phyloP scores from a whole-genome alignment of 2,113 vertebrate genomes.

The Atrichornis clamosus region DNA sequence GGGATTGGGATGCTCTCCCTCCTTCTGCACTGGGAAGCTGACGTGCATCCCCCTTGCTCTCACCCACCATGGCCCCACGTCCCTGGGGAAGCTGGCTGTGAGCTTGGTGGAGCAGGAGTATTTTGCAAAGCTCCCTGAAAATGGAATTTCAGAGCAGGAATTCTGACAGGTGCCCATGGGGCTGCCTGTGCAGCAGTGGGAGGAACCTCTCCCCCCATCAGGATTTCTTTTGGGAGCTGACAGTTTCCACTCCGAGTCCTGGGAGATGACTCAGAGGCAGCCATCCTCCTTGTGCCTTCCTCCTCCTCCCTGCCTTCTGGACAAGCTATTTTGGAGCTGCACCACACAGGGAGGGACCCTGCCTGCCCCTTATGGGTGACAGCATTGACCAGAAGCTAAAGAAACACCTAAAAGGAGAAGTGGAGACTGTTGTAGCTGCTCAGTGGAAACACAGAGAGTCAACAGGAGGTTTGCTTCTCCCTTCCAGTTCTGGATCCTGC shows the following conservation, averaged over 20 bases:
- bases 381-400: neutral
- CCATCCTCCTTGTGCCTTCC: neutral
- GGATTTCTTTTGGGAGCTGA: neutral
- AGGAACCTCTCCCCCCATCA: neutral
- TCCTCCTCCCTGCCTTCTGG: neutral
- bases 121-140: neutral
- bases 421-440: neutral
- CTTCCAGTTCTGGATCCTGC: slow-evolving; percentile 88
- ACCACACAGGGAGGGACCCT: neutral
- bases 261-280: neutral
- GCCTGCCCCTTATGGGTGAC: neutral
- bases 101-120: neutral
- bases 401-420: neutral
- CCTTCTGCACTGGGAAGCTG: neutral
- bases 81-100: neutral
- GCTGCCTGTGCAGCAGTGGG: neutral
- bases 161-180: neutral
- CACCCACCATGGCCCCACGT: neutral
- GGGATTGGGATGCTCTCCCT: neutral
- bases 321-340: neutral
- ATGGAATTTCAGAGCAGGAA: neutral
- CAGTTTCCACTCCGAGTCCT: neutral
- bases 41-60: neutral
- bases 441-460: neutral
- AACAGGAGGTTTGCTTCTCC: neutral